Evolutionary conservation across 2,797 vertebrate genomes (phyloP).

Genomic region (Cercopithecus mitis): DNA sequence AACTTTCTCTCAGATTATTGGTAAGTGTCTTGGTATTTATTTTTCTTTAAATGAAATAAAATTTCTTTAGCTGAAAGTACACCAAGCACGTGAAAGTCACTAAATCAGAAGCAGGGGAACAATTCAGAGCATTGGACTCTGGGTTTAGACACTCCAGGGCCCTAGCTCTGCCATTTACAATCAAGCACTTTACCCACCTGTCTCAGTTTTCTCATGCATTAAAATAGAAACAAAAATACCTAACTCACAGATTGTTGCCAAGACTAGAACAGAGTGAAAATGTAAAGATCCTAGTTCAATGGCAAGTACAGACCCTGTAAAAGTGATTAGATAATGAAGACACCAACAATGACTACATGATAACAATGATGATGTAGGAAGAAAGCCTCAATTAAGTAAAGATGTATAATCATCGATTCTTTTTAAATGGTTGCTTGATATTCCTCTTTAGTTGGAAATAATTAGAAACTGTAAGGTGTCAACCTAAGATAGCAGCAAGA

Average conservation of each 20-base stretch:
- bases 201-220: not conserved
- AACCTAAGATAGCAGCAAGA: not conserved
- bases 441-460: conserved; percentile 22
- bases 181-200: not conserved
- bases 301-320: not conserved
- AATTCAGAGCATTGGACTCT: not conserved
- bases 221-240: conserved; percentile 30
- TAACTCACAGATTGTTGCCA: not conserved
- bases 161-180: not conserved
- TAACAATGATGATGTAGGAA: not conserved
- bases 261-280: not conserved
- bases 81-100: not conserved
- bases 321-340: conserved; percentile 42
- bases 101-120: not conserved
- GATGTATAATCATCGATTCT: not conserved
- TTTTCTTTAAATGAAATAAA: conserved; percentile 60
- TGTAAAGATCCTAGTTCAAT: not conserved
- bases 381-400: not conserved
- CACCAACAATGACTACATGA: not conserved
- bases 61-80: not conserved
- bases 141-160: not conserved
- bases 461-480: not conserved
- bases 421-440: not conserved
- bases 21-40: not conserved
- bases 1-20: conserved; percentile 26